Evolutionary conservation across 2,113 vertebrate genomes (phyloP), one percentile per base, ranked within the genome.

Genomic region (Myiagra hebetior): DNA sequence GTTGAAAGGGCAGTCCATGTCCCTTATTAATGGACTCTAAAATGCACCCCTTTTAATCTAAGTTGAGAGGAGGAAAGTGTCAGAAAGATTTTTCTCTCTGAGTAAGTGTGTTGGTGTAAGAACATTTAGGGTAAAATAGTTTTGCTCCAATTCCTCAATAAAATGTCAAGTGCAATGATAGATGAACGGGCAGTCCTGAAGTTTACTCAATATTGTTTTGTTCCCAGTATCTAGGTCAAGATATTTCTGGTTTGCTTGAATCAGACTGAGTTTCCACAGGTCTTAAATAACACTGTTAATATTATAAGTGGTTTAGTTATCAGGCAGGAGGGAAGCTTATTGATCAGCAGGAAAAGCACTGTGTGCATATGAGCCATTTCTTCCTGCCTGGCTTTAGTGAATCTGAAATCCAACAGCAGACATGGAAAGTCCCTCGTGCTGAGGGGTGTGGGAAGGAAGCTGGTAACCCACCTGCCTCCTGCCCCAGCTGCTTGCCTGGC

Each of bases 161-260:
- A 94, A 97, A 80, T 42, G 73, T 49, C 60, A 82, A 91, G 52
- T 67, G 39, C 60, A 55, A 11, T 73, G 82, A 91, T 37, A 78
- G 91, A 95, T 87, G 72, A 91, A 74, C 3, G 35, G 69, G n/a
- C 64, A 94, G 2, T 60, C 64, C 64, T 39, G 22, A 84, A 81
- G 52, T 96, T 96, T 93, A 69, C 53, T 85, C 79, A 67, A 3
- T 52, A 15, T 72, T 84, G 52, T 94, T 94, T 92, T 94, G 35
- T 92, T 93, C 93, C 94, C 83, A 93, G 76, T 97, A 97, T 97
- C 80, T 98, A 85, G 97, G 97, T 98, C 97, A 97, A 96, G 97
- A 93, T 95, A 90, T 91, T 85, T 97, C 93, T 92, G 85, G 74
- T 81, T 84, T 96, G 64, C 83, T 92, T 92, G 84, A 84, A 97